Conservation (phyloP, 2,888 invertebrate species). For the Polydesmus complanatus region DNA sequence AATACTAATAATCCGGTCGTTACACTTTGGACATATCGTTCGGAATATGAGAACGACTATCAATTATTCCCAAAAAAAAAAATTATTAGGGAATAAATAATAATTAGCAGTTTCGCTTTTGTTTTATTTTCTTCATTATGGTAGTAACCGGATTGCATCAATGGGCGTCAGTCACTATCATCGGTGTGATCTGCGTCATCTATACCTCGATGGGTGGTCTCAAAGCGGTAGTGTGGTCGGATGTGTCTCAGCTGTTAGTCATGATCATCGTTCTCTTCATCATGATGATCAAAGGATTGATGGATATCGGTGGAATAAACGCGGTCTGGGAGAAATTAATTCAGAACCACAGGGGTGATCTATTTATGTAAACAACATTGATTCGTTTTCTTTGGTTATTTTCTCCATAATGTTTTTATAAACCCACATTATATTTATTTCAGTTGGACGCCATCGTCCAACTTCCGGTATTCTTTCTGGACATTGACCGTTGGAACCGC, state of each 20-base stretch:
- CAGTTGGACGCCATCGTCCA: constrained; percentile 39
- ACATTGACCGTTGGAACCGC: constrained; percentile 67
- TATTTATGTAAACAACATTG: constrained; percentile 13
- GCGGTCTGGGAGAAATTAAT: constrained; percentile 43
- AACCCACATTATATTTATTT: background rate
- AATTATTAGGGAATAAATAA: background rate
- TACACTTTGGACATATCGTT: no score
- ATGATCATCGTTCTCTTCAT: constrained; percentile 68
- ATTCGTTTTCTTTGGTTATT: background rate
- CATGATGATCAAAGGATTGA: constrained; percentile 62
- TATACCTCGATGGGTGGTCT: constrained; percentile 46
- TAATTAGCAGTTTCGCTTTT: background rate
- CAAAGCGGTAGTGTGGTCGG: constrained; percentile 66
- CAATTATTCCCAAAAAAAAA: no score
- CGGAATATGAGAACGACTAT: no score
- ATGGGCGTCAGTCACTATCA: constrained; percentile 14
- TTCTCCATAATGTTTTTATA: background rate
- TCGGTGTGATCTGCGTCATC: constrained; percentile 11
- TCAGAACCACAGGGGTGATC: constrained; percentile 6
- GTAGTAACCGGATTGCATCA: constrained; percentile 14
- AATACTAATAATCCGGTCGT: no score
- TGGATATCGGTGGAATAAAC: constrained; percentile 55
- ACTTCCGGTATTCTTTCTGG: constrained; percentile 80
- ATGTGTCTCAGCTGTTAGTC: constrained; percentile 77
- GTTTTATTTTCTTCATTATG: constrained; percentile 1